Percentiles rank a stretch among this genome's conserved stretches.
These are phyloP conservation scores for Oceanites oceanicus DNA, from an alignment of 2,113 vertebrate species.

Conservation along the genomic window DNA sequence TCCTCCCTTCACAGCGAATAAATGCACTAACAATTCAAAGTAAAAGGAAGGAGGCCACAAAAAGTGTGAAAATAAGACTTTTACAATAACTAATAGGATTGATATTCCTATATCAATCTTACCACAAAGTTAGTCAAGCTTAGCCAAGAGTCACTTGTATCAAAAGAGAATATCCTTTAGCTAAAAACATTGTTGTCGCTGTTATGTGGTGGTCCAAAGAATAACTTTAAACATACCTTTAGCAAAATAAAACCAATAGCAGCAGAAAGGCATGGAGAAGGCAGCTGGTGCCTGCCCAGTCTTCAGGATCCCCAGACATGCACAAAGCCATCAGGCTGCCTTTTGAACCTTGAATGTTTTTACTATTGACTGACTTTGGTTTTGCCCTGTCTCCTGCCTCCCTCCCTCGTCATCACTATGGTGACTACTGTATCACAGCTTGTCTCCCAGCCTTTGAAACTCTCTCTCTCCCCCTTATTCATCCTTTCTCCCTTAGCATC, in stretches of 20 bases:
- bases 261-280: not conserved
- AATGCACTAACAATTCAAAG: not conserved
- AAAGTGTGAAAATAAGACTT: not conserved
- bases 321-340: not conserved
- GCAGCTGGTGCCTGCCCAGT: not conserved
- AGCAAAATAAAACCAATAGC: not conserved
- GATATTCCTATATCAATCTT: not conserved
- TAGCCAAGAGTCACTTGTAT: not conserved
- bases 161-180: not conserved
- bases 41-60: not conserved
- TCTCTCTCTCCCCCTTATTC: not conserved
- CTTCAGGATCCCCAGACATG: not conserved
- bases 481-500: constrained; percentile 2
- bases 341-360: constrained; percentile 12
- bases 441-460: not conserved
- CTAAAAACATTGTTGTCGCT: not conserved
- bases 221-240: not conserved
- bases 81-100: not conserved
- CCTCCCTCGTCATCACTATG: constrained; percentile 31
- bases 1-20: not conserved
- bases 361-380: not conserved
- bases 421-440: not conserved
- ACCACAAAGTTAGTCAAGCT: not conserved
- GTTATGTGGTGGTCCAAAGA: not conserved
- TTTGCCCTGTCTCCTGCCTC: constrained; percentile 1